Conservation (phyloP, 2,113 vertebrate genomes). For the Calyptomena viridis region DNA sequence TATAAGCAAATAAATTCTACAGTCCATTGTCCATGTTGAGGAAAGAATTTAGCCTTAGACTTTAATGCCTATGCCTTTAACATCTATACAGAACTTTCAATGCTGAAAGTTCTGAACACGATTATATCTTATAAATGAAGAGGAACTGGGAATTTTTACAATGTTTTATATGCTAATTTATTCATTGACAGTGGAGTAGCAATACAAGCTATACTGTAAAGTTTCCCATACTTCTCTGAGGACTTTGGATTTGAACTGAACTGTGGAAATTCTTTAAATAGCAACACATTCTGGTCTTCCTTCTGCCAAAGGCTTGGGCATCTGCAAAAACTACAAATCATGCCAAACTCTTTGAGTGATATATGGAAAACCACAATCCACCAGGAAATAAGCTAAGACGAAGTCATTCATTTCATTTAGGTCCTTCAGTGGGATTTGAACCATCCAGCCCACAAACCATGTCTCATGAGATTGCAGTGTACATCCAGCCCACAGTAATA, state of each 20-base stretch:
- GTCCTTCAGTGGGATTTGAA: constrained; percentile 49
- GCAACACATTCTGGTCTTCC: constrained; percentile 24
- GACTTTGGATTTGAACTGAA: constrained; percentile 22
- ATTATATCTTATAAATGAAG: constrained; percentile 23
- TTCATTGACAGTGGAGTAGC: constrained; percentile 2
- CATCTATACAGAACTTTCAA: background rate
- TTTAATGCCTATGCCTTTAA: background rate
- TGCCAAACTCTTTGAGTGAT: constrained; percentile 49
- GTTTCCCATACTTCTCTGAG: constrained; percentile 10
- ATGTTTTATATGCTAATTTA: constrained; percentile 44
- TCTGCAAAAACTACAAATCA: constrained; percentile 54
- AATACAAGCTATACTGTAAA: background rate
- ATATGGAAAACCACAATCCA: constrained; percentile 2
- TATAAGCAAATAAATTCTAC: background rate
- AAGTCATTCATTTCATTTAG: constrained; percentile 60
- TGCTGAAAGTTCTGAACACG: background rate
- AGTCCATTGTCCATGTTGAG: background rate
- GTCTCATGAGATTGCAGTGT: constrained; percentile 44
- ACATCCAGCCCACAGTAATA: constrained; percentile 55
- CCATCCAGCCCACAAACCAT: constrained; percentile 46
- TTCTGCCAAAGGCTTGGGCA: constrained; percentile 30
- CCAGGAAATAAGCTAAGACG: constrained; percentile 45
- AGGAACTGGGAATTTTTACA: constrained; percentile 7
- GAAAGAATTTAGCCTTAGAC: background rate
- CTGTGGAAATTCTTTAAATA: constrained; percentile 21